Evolutionary conservation across 2,113 vertebrate genomes (phyloP).

Genomic region (Pseudonaja textilis): DNA sequence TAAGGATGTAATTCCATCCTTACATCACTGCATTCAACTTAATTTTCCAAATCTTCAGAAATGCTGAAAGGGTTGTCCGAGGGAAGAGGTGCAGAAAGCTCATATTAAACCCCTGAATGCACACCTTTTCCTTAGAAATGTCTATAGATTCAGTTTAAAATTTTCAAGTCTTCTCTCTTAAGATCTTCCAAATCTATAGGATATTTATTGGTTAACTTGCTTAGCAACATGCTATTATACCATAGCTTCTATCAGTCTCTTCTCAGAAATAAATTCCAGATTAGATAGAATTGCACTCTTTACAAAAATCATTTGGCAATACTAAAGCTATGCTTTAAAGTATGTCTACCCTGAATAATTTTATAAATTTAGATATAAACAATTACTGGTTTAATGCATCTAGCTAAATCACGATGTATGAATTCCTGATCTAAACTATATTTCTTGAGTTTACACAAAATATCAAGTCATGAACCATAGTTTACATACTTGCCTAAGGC

Average conservation of each 20-base stretch:
- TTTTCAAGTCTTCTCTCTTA: not conserved
- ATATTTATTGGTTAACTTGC: not conserved
- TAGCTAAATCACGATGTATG: not conserved
- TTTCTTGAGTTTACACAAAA: not conserved
- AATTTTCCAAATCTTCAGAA: not conserved
- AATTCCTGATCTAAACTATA: not conserved
- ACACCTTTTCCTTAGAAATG: not conserved
- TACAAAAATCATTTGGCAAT: slow-evolving; percentile 48
- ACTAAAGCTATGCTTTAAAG: not conserved
- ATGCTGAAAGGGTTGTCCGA: not conserved
- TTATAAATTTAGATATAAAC: slow-evolving; percentile 20
- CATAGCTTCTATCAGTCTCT: not conserved
- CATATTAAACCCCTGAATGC: too few species aligned
- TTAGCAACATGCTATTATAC: not conserved
- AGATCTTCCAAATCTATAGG: not conserved
- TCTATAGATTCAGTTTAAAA: not conserved
- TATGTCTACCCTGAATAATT: slow-evolving; percentile 22
- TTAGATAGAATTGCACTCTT: not conserved
- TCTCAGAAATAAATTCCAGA: not conserved
- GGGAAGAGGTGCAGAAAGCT: not conserved
- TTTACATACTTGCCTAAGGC: not conserved
- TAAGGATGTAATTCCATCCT: too few species aligned
- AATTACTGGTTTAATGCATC: not conserved
- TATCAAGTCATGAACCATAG: not conserved
- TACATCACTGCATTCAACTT: not conserved